Evolutionary conservation across 2,113 vertebrate species (phyloP), one percentile per base, ranked within the genome.

Genomic region (Nansenia antarctica): DNA sequence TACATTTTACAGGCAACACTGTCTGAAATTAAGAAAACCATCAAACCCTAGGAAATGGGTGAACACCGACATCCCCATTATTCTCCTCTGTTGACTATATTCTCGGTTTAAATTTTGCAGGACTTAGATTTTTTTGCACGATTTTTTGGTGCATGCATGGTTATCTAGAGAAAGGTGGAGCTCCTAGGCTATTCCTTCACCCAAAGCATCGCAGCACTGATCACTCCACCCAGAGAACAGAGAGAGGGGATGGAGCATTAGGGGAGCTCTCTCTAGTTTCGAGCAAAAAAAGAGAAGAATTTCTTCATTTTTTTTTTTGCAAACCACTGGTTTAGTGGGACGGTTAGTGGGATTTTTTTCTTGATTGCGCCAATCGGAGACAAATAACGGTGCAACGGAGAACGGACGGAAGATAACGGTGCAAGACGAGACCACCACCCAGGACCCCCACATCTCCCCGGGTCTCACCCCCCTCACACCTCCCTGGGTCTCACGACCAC

Each of bases 401-500:
- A 62, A 57, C n/a, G n/a, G 32, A 70, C 60, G 60, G 76, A 60
- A 71, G 67, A 76, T 61, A 74, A 26, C 65, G 63, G n/a, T 67
- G 61, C 79, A 64, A 74, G 2, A 58, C 73, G 69, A 80, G 73
- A 80, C 76, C 84, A 70, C 69, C 82, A 64, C 39, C 75, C 15
- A 47, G 79, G 65, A 85, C 63, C 70, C 57, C 49, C 6, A 75
- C 69, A 70, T 70, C 62, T 79, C 62, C 62, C 69, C 52, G 84
- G 88, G 78, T 54, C 32, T 61, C 62, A 57, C 45, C 45, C 65
- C 63, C 53, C 57, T 42, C 6, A 75, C 69, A 70, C 68, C 62
- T 79, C 62, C 62, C 69, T 54, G 84, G 88, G 78, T 79, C 84
- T 80, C 85, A 79, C 85, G 75, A n/a, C n/a, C n/a, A n/a, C 75